Evolutionary conservation across 2,888 invertebrate genomes (phyloP).

Genomic region (Mythimna vitellina): DNA sequence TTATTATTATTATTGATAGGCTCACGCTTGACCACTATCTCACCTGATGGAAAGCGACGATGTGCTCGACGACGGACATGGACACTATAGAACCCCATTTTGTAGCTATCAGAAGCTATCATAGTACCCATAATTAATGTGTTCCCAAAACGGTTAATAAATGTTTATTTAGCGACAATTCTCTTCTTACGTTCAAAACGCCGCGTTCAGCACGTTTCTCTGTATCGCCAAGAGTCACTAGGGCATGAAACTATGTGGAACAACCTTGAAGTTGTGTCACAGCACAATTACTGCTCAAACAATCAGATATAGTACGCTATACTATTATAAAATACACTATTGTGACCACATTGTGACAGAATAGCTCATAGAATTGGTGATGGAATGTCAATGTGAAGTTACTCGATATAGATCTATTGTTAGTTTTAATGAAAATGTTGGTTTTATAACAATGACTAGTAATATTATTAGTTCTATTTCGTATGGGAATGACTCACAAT

Average conservation of each 20-base stretch:
- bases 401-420: constrained; percentile 32
- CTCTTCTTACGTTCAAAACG: neutral
- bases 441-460: constrained; percentile 20
- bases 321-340: constrained; percentile 50
- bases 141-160: neutral
- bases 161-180: neutral
- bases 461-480: constrained; percentile 16
- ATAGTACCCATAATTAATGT: too few relatives aligned
- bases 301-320: constrained; percentile 35
- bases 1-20: too few relatives aligned
- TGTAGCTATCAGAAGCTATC: too few relatives aligned
- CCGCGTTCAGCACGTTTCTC: constrained; percentile 17
- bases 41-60: too few relatives aligned
- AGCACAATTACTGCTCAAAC: constrained; percentile 53
- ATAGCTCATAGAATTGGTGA: constrained; percentile 18
- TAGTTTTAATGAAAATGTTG: constrained; percentile 22
- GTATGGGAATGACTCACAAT: constrained; percentile 9
- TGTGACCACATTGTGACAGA: constrained; percentile 41
- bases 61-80: too few relatives aligned
- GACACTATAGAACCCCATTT: too few relatives aligned
- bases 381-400: constrained; percentile 49
- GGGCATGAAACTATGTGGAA: constrained; percentile 57
- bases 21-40: too few relatives aligned
- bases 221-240: constrained; percentile 40
- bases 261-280: constrained; percentile 59